phyloP scores from a whole-genome alignment of 1,140 invertebrate species.

The Tachypleus tridentatus region DNA sequence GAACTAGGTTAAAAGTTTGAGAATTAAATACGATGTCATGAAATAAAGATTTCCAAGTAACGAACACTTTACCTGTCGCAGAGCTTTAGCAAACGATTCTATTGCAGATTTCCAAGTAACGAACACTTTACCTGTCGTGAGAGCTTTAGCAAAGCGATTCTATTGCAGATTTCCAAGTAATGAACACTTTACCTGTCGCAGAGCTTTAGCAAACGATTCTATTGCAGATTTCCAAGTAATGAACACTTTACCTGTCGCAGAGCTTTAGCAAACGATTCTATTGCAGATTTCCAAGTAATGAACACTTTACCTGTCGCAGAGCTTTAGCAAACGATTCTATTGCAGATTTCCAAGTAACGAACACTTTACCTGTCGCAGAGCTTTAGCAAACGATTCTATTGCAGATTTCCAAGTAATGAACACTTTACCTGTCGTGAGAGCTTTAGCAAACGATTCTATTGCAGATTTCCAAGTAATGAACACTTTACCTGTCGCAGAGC shows the following conservation, averaged over 20 bases:
- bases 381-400: constrained; percentile 89
- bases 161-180: constrained; percentile 61
- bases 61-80: constrained; percentile 32
- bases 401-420: constrained; percentile 43
- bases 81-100: constrained; percentile 88
- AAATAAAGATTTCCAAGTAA: too few relatives aligned
- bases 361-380: constrained; percentile 44
- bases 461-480: constrained; percentile 43
- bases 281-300: constrained; percentile 51
- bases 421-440: constrained; percentile 45
- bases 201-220: constrained; percentile 88
- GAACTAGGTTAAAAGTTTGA: too few relatives aligned
- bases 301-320: constrained; percentile 39
- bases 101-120: constrained; percentile 59
- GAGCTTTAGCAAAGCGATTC: constrained; percentile 90
- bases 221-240: constrained; percentile 59
- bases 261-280: constrained; percentile 90
- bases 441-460: constrained; percentile 89
- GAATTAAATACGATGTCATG: too few relatives aligned
- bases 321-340: constrained; percentile 93
- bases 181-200: constrained; percentile 32
- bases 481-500: constrained; percentile 48
- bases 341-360: constrained; percentile 43
- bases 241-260: constrained; percentile 38
- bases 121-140: constrained; percentile 33